Evolutionary conservation across 2,797 vertebrate species (phyloP), one percentile per base, ranked within the genome.

Genomic region (Chiloscyllium punctatum): DNA sequence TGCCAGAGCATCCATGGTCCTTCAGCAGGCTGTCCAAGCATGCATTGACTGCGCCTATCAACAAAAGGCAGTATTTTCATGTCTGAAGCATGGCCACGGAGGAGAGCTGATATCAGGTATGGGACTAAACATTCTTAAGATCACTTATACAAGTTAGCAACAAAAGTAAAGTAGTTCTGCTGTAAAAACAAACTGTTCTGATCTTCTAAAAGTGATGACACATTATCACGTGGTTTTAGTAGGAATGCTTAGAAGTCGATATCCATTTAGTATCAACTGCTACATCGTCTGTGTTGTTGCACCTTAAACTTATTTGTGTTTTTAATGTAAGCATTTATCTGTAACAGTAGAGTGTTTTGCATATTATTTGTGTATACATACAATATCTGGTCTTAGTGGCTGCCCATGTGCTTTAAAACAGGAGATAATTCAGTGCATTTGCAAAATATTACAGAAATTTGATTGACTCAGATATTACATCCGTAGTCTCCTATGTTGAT

Each of bases 31-130:
- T 0, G 98, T 99, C 25, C 99, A 99, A 96, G 99, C 99, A 8
- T 99, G 99, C 97, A 99, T 99, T 2, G 98, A 99, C 98, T 99
- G 99, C 0, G 99, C 99, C 0, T 98, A 98, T 96, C 99, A 99
- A 97, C 99, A 99, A 96, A 99, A 99, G 97, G 98, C 97, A 0
- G 99, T 99, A 96, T 99, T 99, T 97, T 99, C 99, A 0, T 98
- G 99, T 96, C 98, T 99, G 97, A 99, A 98, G 30, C 99, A 99
- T 96, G 99, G 99, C 97, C 99, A 99, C 0, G 98, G 99, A 15
- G 98, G 98, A 1, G 99, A 99, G 97, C 98, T 98, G 96, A 98
- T 99, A 96, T 98, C 99, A 98, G 99, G 99, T 99, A 98, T 97
- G 97, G 27, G 94, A 51, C 53, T 11, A 18, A 77, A 94, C 6